Evolutionary conservation across 2,888 invertebrate genomes (phyloP).

Genomic region (Clusia tigrina): DNA sequence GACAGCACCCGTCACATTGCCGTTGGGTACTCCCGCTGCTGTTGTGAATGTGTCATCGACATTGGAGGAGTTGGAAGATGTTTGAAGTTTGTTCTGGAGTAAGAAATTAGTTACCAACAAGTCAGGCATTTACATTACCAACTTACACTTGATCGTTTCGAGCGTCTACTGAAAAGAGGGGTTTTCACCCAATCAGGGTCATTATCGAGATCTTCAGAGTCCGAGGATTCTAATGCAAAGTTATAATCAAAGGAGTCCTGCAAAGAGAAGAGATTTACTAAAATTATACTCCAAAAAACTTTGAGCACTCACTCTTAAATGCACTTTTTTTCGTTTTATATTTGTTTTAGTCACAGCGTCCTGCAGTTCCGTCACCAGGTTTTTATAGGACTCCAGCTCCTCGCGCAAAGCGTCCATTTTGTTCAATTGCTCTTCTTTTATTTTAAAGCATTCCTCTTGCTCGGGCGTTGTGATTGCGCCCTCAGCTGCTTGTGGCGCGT

Average conservation of each 20-base stretch:
- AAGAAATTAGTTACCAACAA: not conserved
- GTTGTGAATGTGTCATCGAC: conserved; percentile 5
- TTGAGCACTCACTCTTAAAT: no score
- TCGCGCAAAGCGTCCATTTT: conserved; percentile 46
- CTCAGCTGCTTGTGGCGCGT: conserved; percentile 37
- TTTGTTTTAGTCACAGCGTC: no score
- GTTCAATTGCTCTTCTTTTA: conserved; percentile 49
- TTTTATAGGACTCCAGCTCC: conserved; percentile 46
- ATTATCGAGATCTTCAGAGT: no score
- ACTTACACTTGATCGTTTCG: no score
- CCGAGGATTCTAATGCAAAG: no score
- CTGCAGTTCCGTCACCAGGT: conserved; percentile 33
- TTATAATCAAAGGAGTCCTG: no score
- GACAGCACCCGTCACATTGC: not conserved
- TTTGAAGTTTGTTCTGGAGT: not conserved
- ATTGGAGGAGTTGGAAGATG: no score
- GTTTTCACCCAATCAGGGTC: conserved; percentile 49
- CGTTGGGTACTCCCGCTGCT: not conserved
- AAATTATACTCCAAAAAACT: no score
- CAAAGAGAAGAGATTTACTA: no score
- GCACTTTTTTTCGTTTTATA: no score
- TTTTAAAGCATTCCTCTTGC: conserved; percentile 43
- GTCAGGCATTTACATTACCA: no score
- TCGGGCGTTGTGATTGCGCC: conserved; percentile 39
- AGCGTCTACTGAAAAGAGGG: conserved; percentile 32